These are phyloP conservation scores for Chrysodeixis includens DNA, from an alignment of 2,888 invertebrate species.

Conservation along the genomic window DNA sequence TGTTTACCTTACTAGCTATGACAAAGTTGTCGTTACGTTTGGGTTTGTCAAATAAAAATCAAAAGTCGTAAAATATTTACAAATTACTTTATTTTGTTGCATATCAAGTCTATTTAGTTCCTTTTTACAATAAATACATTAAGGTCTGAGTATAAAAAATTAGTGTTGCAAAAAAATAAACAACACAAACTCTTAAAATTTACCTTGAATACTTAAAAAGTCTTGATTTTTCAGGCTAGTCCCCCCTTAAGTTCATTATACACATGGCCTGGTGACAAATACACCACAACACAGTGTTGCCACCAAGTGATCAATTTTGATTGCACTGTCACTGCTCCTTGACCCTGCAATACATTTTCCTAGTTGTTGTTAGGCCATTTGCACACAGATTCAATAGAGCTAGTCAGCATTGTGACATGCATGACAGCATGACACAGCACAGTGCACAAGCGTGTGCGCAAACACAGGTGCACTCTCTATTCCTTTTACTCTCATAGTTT, in stretches of 20 bases:
- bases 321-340: constrained; percentile 77
- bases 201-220: constrained; percentile 73
- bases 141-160: constrained; percentile 86
- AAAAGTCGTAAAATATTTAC: constrained; percentile 76
- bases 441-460: no score
- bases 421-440: no score
- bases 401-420: no score
- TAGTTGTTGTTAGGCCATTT: not conserved
- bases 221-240: constrained; percentile 80
- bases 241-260: constrained; percentile 72
- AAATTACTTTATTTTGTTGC: constrained; percentile 87
- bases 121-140: constrained; percentile 87
- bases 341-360: constrained; percentile 69
- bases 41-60: constrained; percentile 44
- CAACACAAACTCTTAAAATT: constrained; percentile 82
- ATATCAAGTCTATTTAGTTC: constrained; percentile 85
- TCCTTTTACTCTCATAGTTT: no score
- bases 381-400: not conserved
- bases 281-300: constrained; percentile 68
- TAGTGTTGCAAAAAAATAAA: constrained; percentile 81
- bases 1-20: not conserved
- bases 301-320: constrained; percentile 79
- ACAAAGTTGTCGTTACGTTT: not conserved
- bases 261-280: constrained; percentile 75
- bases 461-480: no score